Evolutionary conservation across 2,797 vertebrate genomes (phyloP).

Genomic region (Pseudochaenichthys georgianus): DNA sequence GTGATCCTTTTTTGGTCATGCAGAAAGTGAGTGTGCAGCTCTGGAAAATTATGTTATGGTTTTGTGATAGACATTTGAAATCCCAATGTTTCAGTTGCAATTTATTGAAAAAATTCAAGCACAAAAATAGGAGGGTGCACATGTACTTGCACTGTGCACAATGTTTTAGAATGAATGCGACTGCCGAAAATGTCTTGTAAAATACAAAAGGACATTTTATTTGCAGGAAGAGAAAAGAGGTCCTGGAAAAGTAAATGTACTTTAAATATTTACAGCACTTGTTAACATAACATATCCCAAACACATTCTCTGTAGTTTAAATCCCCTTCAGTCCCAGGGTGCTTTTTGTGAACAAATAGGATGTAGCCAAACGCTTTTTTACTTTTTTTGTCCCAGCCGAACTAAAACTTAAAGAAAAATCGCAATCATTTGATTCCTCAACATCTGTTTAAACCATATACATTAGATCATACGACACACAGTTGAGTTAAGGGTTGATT

Average conservation of each 20-base stretch:
- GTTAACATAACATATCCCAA: constrained; percentile 12
- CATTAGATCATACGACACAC: constrained; percentile 35
- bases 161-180: constrained; percentile 7
- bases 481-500: constrained; percentile 54
- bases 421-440: constrained; percentile 40
- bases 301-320: constrained; percentile 13
- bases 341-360: neutral
- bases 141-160: neutral
- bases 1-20: constrained; percentile 23
- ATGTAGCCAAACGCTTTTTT: neutral
- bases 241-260: constrained; percentile 5
- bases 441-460: constrained; percentile 64
- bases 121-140: constrained; percentile 9
- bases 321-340: neutral
- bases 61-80: constrained; percentile 9
- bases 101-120: constrained; percentile 32
- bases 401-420: neutral
- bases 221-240: constrained; percentile 7
- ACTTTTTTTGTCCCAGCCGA: neutral
- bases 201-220: constrained; percentile 32
- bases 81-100: constrained; percentile 4
- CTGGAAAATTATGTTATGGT: neutral
- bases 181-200: neutral
- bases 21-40: constrained; percentile 20
- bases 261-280: constrained; percentile 32